Conservation (phyloP, 2,797 vertebrate species). For the Ataeniobius toweri region DNA sequence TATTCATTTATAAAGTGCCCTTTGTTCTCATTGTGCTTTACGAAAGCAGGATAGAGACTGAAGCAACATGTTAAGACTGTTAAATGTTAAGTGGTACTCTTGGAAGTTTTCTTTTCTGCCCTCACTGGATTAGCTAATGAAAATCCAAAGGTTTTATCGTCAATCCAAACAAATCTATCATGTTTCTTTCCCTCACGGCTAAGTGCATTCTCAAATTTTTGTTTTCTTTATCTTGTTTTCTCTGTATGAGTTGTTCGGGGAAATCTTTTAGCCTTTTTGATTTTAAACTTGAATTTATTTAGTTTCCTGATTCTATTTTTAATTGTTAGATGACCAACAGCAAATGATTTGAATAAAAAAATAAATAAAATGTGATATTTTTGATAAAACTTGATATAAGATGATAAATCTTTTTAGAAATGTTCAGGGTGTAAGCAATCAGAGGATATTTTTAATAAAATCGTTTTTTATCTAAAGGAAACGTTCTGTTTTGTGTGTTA, state of each 20-base stretch:
- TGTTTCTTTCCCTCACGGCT: constrained; percentile 36
- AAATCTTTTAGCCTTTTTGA: constrained; percentile 54
- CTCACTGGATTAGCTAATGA: constrained; percentile 45
- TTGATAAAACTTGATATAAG: constrained; percentile 65
- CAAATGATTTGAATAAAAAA: constrained; percentile 71
- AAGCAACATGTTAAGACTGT: background rate
- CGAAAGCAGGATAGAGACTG: constrained; percentile 2
- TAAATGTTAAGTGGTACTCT: constrained; percentile 59
- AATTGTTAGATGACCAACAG: constrained; percentile 68
- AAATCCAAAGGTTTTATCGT: constrained; percentile 44
- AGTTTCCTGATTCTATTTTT: constrained; percentile 27
- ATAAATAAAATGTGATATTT: constrained; percentile 77
- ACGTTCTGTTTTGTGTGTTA: constrained; percentile 3
- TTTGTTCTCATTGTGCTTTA: constrained; percentile 35
- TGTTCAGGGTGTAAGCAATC: constrained; percentile 82
- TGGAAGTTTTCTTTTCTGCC: constrained; percentile 32
- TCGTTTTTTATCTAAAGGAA: constrained; percentile 66
- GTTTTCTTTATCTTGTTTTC: constrained; percentile 58
- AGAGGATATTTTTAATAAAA: constrained; percentile 86
- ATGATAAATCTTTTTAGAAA: constrained; percentile 71
- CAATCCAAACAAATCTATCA: constrained; percentile 64
- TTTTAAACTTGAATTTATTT: constrained; percentile 76
- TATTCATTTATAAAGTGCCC: constrained; percentile 35
- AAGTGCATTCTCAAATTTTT: constrained; percentile 62
- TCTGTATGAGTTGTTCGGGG: constrained; percentile 66